Evolutionary conservation across 2,888 invertebrate species (phyloP).

Genomic region (Gastracanthus pulcherrimus): DNA sequence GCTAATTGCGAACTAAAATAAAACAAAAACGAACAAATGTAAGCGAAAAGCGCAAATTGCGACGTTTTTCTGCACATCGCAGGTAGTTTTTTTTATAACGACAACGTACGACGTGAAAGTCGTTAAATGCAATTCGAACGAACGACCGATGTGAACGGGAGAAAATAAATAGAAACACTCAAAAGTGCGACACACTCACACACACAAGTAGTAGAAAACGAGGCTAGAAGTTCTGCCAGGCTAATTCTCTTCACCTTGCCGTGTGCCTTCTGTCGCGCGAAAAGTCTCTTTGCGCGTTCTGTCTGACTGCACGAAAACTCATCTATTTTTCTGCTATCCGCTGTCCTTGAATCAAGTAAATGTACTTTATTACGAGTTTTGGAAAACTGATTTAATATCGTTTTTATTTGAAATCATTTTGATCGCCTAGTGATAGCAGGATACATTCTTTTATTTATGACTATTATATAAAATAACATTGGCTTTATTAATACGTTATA

Average conservation of each 20-base stretch:
- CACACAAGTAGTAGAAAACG: conserved; percentile 31
- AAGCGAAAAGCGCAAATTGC: neutral
- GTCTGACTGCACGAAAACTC: conserved; percentile 6
- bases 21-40: neutral
- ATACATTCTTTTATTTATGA: no score
- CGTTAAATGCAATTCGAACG: conserved; percentile 26
- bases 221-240: conserved; percentile 37
- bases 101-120: conserved; percentile 5
- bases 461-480: no score
- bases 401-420: no score
- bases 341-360: neutral
- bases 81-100: neutral
- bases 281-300: conserved; percentile 24
- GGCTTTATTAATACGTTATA: no score
- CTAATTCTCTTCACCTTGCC: conserved; percentile 36
- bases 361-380: neutral
- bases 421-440: no score
- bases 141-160: neutral
- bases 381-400: no score
- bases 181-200: neutral
- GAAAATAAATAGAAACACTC: neutral
- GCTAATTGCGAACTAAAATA: neutral
- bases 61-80: neutral
- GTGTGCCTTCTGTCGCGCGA: conserved; percentile 43
- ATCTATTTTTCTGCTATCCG: neutral